phyloP scores from a whole-genome alignment of 2,797 vertebrate species.

The Manis crassicaudata region DNA sequence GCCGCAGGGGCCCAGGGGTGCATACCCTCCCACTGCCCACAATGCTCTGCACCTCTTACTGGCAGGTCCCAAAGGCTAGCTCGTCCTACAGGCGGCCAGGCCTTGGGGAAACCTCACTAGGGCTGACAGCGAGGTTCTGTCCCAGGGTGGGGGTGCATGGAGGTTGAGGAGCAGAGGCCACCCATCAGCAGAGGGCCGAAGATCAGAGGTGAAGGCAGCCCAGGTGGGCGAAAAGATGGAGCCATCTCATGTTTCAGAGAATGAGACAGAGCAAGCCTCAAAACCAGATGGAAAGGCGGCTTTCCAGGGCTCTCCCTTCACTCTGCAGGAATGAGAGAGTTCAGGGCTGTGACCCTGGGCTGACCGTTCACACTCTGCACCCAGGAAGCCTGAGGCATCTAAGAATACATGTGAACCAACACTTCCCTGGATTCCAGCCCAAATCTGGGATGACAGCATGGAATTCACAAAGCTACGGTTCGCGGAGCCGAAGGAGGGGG shows the following conservation, averaged over 20 bases:
- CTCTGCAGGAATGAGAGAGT: background rate
- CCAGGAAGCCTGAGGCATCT: background rate
- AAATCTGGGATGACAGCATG: background rate
- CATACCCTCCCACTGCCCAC: too few relatives aligned
- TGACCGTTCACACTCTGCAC: background rate
- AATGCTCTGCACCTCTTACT: too few relatives aligned
- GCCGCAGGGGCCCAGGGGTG: too few relatives aligned
- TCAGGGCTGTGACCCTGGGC: background rate
- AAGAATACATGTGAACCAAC: background rate
- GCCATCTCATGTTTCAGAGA: background rate
- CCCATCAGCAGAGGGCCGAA: too few relatives aligned
- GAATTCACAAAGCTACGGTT: too few relatives aligned
- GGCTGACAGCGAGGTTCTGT: too few relatives aligned
- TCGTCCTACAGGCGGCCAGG: background rate
- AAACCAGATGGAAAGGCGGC: accelerated
- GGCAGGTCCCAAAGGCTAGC: background rate
- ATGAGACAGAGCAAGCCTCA: accelerated
- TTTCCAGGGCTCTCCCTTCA: too few relatives aligned
- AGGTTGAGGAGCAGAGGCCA: background rate
- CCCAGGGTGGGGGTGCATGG: too few relatives aligned
- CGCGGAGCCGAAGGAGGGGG: too few relatives aligned
- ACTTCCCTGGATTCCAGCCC: background rate
- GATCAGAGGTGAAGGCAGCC: background rate
- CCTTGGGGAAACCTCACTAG: background rate
- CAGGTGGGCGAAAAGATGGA: background rate